phyloP scores from a whole-genome alignment of 2,888 invertebrate species.

The Halocaridina rubra region DNA sequence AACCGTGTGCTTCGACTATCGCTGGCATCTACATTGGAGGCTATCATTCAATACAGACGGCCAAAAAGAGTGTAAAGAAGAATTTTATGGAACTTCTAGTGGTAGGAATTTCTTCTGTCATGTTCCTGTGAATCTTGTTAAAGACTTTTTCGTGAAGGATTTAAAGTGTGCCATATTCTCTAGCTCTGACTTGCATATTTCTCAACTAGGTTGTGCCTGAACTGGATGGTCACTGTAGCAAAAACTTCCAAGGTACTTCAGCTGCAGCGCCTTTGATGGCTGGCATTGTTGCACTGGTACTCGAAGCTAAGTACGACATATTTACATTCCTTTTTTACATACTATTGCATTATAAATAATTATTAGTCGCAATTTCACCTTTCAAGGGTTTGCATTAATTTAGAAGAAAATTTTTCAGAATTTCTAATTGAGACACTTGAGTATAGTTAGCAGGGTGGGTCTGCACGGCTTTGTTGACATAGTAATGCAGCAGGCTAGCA shows the following conservation, averaged over 20 bases:
- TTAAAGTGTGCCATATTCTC: no score
- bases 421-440: no score
- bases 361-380: no score
- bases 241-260: constrained; percentile 90
- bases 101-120: constrained; percentile 74
- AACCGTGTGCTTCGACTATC: constrained; percentile 87
- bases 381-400: no score
- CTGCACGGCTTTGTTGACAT: no score
- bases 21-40: constrained; percentile 92
- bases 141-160: no score
- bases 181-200: no score
- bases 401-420: no score
- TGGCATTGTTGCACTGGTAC: constrained; percentile 86
- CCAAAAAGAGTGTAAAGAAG: not conserved
- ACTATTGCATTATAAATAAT: no score
- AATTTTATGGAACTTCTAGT: constrained; percentile 80
- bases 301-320: constrained; percentile 87
- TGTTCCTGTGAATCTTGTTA: no score
- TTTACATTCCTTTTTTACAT: not conserved
- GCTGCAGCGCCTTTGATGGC: constrained; percentile 93
- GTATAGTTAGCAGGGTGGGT: no score
- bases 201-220: constrained; percentile 83
- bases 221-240: constrained; percentile 84
- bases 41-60: constrained; percentile 72
- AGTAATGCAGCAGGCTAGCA: no score